Percentiles rank a stretch among this genome's conserved stretches.
These are phyloP conservation scores for Homarus americanus DNA, from an alignment of 1,140 invertebrate species.

Conservation along the genomic window DNA sequence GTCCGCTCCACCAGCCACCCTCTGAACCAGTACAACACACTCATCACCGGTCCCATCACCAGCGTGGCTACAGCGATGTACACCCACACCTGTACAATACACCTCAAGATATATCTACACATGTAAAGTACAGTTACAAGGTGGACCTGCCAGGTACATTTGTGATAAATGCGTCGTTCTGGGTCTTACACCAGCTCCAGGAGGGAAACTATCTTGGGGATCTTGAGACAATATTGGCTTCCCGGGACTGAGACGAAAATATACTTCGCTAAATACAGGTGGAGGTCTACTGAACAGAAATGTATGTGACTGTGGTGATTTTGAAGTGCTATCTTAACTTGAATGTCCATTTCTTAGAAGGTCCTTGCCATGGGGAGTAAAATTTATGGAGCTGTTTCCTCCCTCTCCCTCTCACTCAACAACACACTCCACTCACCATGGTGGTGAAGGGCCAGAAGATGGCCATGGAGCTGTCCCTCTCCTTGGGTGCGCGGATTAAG, in stretches of 20 bases:
- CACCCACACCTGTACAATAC: conserved; percentile 27
- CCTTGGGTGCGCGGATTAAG: conserved; percentile 39
- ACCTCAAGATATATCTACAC: background rate
- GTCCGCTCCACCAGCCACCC: background rate
- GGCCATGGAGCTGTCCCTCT: conserved; percentile 53
- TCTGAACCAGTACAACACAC: too few species aligned
- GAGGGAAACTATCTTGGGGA: too few species aligned
- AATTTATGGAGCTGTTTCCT: too few species aligned
- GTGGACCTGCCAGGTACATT: too few species aligned
- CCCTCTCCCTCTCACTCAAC: background rate
- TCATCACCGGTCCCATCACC: conserved; percentile 11
- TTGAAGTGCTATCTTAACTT: background rate
- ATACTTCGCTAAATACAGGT: too few species aligned
- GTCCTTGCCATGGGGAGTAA: too few species aligned
- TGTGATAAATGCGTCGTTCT: too few species aligned
- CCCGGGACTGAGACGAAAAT: too few species aligned
- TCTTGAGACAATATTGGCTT: too few species aligned
- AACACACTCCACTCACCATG: conserved; percentile 32
- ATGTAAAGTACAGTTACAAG: background rate
- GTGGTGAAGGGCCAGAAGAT: conserved; percentile 61
- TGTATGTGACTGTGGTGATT: too few species aligned
- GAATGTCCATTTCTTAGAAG: background rate
- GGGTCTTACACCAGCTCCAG: too few species aligned
- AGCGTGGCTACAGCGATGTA: conserved; percentile 17
- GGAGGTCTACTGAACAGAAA: too few species aligned